Evolutionary conservation across 1,140 invertebrate genomes (phyloP).

Genomic region (Drosophila insularis): DNA sequence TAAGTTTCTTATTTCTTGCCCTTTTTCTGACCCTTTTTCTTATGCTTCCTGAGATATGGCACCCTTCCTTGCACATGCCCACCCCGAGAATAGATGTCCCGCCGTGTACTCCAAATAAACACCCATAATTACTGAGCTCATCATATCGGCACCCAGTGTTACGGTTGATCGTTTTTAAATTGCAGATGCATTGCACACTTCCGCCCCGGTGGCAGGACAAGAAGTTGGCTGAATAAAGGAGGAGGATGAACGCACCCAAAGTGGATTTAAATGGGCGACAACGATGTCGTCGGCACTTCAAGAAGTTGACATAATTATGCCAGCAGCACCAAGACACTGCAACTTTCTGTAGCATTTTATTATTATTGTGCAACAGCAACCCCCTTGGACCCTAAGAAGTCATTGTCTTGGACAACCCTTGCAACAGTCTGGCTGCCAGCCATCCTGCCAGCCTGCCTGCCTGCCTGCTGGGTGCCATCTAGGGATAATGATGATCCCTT

Average conservation of each 20-base stretch:
- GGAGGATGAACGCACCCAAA: conserved; percentile 21
- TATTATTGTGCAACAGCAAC: conserved; percentile 32
- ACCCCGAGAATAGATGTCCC: conserved; percentile 37
- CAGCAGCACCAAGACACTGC: conserved; percentile 43
- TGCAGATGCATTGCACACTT: conserved; percentile 65
- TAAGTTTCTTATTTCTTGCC: not conserved
- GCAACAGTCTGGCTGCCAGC: conserved; percentile 34
- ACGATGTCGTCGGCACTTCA: conserved; percentile 61
- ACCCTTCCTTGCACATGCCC: conserved; percentile 10
- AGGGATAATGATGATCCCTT: conserved; percentile 39
- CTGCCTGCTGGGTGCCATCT: conserved; percentile 25
- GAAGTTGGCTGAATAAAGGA: not conserved
- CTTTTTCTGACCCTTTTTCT: not conserved
- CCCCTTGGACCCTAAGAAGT: conserved; percentile 37
- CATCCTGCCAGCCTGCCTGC: conserved; percentile 18
- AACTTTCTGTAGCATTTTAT: conserved; percentile 25
- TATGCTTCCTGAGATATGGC: not conserved
- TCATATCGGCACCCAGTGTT: conserved; percentile 46
- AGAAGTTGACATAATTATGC: conserved; percentile 79
- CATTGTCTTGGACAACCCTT: conserved; percentile 50
- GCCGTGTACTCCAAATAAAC: conserved; percentile 52
- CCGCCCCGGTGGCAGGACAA: conserved; percentile 33
- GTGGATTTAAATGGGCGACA: conserved; percentile 12
- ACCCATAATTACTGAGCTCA: conserved; percentile 69
- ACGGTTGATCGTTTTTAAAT: conserved; percentile 79